A percentile compares a stretch with the other conserved stretches of the same genome.
These are phyloP conservation scores for Blera fallax DNA, from an alignment of 2,888 invertebrate genomes.

Conservation along the genomic window DNA sequence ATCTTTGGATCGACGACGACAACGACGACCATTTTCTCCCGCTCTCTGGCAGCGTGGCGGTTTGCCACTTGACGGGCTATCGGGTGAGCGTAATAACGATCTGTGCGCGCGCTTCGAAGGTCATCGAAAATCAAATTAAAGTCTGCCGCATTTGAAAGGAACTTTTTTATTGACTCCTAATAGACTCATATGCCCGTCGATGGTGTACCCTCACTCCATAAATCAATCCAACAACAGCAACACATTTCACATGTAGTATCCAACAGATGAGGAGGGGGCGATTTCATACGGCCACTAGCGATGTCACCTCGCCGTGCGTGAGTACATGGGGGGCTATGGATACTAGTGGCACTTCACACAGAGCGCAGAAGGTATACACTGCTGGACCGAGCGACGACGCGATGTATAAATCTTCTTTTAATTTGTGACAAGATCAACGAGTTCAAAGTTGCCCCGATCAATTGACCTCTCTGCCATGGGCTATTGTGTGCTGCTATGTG, in stretches of 20 bases:
- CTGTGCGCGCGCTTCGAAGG: conserved; percentile 40
- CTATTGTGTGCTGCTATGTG: conserved; percentile 50
- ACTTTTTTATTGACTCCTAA: conserved; percentile 43
- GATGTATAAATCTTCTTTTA: conserved; percentile 81
- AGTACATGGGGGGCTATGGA: conserved; percentile 9
- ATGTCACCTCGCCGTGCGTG: conserved; percentile 37
- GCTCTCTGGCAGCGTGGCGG: background rate
- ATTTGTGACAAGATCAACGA: conserved; percentile 82
- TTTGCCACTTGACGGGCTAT: conserved; percentile 12
- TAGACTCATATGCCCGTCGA: conserved; percentile 15
- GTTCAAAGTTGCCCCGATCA: conserved; percentile 82
- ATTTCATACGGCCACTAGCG: background rate
- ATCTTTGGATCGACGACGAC: background rate
- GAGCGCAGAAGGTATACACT: background rate
- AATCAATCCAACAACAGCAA: conserved; percentile 7
- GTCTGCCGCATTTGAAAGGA: conserved; percentile 44
- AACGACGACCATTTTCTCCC: background rate
- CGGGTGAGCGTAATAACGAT: conserved; percentile 14
- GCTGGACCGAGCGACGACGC: conserved; percentile 28
- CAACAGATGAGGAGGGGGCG: background rate
- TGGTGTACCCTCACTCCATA: background rate
- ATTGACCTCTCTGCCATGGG: conserved; percentile 79
- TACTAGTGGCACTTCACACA: conserved; percentile 26
- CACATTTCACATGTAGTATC: conserved; percentile 11
- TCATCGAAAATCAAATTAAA: conserved; percentile 38